Evolutionary conservation across 2,888 invertebrate species (phyloP).

Genomic region (Petrophora chlorosata): DNA sequence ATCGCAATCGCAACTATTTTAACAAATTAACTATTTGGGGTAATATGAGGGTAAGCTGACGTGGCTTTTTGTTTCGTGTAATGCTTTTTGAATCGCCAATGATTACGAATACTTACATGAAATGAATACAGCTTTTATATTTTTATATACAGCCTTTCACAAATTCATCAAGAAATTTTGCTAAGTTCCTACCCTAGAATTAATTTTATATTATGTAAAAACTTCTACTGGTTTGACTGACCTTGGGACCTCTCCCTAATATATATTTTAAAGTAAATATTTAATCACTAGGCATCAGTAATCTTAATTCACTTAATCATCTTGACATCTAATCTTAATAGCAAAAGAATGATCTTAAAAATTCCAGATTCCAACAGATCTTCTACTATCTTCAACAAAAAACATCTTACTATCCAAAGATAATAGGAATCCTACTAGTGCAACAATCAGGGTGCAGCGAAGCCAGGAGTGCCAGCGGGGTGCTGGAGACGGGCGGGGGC

Average conservation of each 20-base stretch:
- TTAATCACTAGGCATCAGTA: too few relatives aligned
- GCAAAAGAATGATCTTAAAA: not conserved
- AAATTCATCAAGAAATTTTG: too few relatives aligned
- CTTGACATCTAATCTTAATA: too few relatives aligned
- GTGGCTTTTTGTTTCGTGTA: conserved; percentile 3
- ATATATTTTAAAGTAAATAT: too few relatives aligned
- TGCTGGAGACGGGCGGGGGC: conserved; percentile 44
- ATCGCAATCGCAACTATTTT: conserved; percentile 37
- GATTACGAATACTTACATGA: not conserved
- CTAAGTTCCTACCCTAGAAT: too few relatives aligned
- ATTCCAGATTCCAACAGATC: not conserved
- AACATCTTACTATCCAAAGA: conserved; percentile 15
- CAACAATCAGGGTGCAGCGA: conserved; percentile 53
- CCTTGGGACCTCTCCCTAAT: too few relatives aligned
- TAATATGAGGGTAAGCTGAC: conserved; percentile 7
- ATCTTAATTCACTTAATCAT: too few relatives aligned
- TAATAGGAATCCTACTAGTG: conserved; percentile 34
- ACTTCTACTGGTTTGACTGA: too few relatives aligned
- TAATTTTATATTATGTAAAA: too few relatives aligned
- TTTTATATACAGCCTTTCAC: too few relatives aligned
- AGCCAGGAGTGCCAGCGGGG: conserved; percentile 43
- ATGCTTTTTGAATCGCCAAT: not conserved
- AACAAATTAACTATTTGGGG: conserved; percentile 26
- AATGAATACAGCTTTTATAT: too few relatives aligned
- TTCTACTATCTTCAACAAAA: conserved; percentile 10